These are phyloP conservation scores for Poeciliopsis infans DNA, from an alignment of 2,797 vertebrate genomes.

Conservation along the genomic window DNA sequence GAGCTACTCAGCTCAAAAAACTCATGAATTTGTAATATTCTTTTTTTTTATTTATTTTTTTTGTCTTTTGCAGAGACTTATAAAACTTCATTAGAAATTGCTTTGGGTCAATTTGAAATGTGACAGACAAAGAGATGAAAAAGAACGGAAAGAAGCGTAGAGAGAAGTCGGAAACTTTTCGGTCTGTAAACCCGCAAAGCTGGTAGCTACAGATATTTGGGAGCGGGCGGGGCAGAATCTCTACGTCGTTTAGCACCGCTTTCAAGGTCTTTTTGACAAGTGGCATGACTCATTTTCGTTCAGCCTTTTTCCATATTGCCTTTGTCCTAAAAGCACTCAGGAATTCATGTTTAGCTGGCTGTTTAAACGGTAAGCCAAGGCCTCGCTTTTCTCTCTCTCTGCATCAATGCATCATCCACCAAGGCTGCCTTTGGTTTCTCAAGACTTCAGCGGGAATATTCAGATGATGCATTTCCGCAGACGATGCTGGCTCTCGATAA, in stretches of 20 bases:
- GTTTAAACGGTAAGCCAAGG: constrained; percentile 44
- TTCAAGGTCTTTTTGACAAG: constrained; percentile 6
- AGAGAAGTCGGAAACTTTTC: neutral
- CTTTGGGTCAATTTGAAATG: too few species aligned
- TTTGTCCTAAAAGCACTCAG: neutral
- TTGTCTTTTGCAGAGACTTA: neutral
- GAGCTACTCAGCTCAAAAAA: constrained; percentile 85
- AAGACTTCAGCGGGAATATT: constrained; percentile 14
- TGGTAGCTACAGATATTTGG: neutral
- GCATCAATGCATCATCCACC: constrained; percentile 32
- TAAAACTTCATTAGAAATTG: too few species aligned
- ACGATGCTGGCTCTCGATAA: constrained; percentile 19
- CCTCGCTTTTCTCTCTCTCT: constrained; percentile 16
- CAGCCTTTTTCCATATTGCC: neutral
- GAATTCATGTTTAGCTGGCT: constrained; percentile 16
- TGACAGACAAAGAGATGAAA: too few species aligned
- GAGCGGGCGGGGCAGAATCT: neutral
- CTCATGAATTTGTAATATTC: neutral
- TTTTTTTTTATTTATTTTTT: neutral
- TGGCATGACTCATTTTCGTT: constrained; percentile 22
- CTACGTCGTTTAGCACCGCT: neutral
- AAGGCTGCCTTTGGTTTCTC: constrained; percentile 31
- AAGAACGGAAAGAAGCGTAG: too few species aligned
- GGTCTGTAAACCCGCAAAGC: neutral
- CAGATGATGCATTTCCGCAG: constrained; percentile 20